phyloP scores from a whole-genome alignment of 2,797 vertebrate species.

The Artibeus jamaicensis region DNA sequence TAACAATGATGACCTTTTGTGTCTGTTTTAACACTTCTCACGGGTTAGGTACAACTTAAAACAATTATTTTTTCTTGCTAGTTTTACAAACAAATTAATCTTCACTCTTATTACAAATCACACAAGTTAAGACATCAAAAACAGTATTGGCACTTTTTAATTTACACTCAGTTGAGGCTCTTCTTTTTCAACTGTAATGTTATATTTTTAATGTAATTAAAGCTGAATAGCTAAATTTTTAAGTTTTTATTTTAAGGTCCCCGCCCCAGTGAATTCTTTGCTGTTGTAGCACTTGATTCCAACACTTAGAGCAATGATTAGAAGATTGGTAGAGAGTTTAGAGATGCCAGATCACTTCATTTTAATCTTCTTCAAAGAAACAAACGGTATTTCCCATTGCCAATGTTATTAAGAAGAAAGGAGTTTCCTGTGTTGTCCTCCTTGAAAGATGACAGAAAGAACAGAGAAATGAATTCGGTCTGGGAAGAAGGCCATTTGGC shows the following conservation, averaged over 20 bases:
- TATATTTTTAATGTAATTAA: neutral
- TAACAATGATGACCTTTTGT: neutral
- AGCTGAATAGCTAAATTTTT: neutral
- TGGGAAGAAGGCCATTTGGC: slow-evolving; percentile 61
- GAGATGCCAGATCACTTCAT: neutral
- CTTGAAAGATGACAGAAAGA: slow-evolving; percentile 15
- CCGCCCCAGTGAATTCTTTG: neutral
- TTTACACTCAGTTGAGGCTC: neutral
- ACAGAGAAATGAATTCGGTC: slow-evolving; percentile 17
- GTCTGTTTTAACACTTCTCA: neutral
- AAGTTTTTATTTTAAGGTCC: neutral
- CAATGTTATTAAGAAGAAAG: neutral
- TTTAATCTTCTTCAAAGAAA: neutral
- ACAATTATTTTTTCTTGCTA: neutral
- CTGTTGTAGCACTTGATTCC: neutral
- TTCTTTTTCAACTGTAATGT: neutral
- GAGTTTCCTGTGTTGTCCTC: neutral
- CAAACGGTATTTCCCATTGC: neutral
- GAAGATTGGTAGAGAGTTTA: neutral
- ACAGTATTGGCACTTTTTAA: neutral
- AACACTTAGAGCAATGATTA: neutral
- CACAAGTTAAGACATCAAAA: neutral
- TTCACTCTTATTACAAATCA: neutral
- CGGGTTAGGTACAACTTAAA: neutral
- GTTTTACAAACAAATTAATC: neutral